Base-by-base conservation (phyloP, 2,113 vertebrate species). In the Phyllopteryx taeniolatus region DNA sequence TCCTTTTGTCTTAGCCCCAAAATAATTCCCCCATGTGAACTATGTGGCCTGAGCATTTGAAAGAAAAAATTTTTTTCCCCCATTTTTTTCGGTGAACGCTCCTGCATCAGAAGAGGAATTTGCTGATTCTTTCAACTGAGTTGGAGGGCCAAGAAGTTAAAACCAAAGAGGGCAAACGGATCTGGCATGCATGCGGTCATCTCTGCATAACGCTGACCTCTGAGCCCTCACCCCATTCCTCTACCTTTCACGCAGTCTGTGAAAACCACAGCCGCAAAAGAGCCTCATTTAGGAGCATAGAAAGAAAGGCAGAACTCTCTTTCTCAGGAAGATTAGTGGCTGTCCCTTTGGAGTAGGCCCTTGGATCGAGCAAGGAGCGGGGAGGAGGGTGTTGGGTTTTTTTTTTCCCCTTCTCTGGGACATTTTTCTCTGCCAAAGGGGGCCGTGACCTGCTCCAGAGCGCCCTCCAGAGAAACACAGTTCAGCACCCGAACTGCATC, bases 251-350 rank as follows among this genome's bases (percentile, higher is more conserved):
- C 65, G 75, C 84, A n/a, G 61, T 62, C 83, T 76, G 80, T 80
- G 79, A 81, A 47, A 87, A 81, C 78, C 81, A 84, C 74, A 62
- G 81, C 82, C 71, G 87, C 68, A 77, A 86, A 91, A 90, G 86
- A 90, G 89, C 86, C 91, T 90, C 90, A 91, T 92, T 91, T 91
- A 88, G 85, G 83, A 77, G 69, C 76, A 76, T 27, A 86, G 88
- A 89, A 86, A 89, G 83, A 88, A 87, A 88, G 77, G 82, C 83
- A 86, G 83, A 92, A 91, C 91, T 89, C 86, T 83, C 88, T 89
- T 92, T 93, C 92, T 93, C 90, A 92, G 91, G 92, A 93, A 93
- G 92, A 92, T 92, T 93, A 93, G 90, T 87, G 87, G 85, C 86
- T 77, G 78, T 91, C 92, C 91, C 87, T 90, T 92, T 90, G 86